Evolutionary conservation across 2,888 invertebrate genomes (phyloP).

Genomic region (Caenorhabditis drosophilae): DNA sequence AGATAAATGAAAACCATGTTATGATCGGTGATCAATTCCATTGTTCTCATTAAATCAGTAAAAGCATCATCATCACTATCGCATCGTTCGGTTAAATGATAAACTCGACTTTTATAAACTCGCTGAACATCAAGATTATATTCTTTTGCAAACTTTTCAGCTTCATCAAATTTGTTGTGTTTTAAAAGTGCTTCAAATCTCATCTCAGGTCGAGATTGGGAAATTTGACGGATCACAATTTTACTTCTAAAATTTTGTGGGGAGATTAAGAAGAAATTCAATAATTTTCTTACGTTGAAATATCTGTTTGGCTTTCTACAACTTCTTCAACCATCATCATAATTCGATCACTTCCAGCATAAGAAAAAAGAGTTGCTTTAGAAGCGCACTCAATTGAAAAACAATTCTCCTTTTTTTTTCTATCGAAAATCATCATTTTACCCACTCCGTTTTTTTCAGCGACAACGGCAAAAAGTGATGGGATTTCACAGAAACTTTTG

Average conservation of each 20-base stretch:
- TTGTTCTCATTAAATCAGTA: constrained; percentile 25
- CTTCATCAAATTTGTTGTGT: constrained; percentile 44
- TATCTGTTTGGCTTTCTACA: not conserved
- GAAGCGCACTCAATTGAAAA: constrained; percentile 7
- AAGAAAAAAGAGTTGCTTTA: constrained; percentile 19
- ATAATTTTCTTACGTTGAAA: not conserved
- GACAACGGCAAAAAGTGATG: constrained; percentile 17
- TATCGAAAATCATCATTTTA: constrained; percentile 25
- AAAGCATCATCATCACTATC: constrained; percentile 32
- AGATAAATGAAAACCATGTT: too few species aligned
- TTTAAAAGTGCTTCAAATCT: constrained; percentile 34
- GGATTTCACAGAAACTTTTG: constrained; percentile 14
- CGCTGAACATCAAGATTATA: constrained; percentile 44
- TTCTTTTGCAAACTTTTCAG: constrained; percentile 44
- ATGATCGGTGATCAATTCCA: constrained; percentile 39
- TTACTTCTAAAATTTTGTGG: constrained; percentile 2
- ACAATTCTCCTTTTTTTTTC: constrained; percentile 8
- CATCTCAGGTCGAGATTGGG: constrained; percentile 36
- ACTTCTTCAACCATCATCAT: constrained; percentile 29
- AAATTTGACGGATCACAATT: constrained; percentile 27
- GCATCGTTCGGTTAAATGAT: constrained; percentile 20
- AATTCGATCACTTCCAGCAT: constrained; percentile 25
- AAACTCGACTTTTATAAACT: constrained; percentile 28
- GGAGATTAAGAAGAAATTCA: not conserved
- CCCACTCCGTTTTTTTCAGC: not conserved